Conservation (phyloP, 2,797 vertebrate species). For the Lemur catta region DNA sequence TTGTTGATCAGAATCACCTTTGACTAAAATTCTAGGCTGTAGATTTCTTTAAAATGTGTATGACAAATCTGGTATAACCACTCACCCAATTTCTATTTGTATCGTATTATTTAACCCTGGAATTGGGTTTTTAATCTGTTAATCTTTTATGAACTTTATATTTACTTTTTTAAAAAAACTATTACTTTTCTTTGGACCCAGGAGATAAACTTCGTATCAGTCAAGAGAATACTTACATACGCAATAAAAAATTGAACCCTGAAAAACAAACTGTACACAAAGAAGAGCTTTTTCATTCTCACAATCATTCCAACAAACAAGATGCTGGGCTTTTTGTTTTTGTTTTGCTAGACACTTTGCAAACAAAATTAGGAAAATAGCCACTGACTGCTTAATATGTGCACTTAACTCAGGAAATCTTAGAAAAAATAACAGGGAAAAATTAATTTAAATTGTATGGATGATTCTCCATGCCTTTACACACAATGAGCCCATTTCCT, state of each 20-base stretch:
- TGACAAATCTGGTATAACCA: neutral
- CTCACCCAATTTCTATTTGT: neutral
- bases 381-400: neutral
- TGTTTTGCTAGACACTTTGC: neutral
- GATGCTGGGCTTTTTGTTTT: neutral
- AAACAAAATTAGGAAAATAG: conserved; percentile 53
- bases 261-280: neutral
- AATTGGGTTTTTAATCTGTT: conserved; percentile 19
- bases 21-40: neutral
- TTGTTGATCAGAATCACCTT: neutral
- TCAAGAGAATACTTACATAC: neutral
- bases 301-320: neutral
- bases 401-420: conserved; percentile 34
- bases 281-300: neutral
- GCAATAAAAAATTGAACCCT: neutral
- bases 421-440: neutral
- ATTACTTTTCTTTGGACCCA: neutral
- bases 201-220: neutral
- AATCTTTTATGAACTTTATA: neutral
- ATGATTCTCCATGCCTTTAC: neutral
- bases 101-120: neutral
- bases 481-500: neutral
- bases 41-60: neutral
- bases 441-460: neutral
- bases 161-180: neutral